A percentile compares a stretch with the other conserved stretches of the same genome.
These are phyloP conservation scores for Allygus modestus DNA, from an alignment of 2,888 invertebrate genomes.

Conservation along the genomic window DNA sequence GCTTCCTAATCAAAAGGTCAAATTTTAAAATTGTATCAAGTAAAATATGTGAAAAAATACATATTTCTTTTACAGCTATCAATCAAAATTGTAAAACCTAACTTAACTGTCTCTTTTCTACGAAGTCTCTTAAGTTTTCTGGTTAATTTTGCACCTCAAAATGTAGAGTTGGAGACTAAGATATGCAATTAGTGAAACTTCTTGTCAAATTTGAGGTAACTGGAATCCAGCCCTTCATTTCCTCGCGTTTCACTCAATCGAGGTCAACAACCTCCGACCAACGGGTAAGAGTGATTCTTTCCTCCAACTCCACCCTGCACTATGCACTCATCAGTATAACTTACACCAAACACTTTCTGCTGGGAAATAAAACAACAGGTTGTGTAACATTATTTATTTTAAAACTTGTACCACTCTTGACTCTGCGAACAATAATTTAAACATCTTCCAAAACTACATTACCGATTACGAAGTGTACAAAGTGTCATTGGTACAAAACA, in stretches of 20 bases:
- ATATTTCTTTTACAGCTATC: too few species aligned
- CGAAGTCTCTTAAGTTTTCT: too few species aligned
- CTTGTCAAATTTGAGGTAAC: not conserved
- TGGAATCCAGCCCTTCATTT: conserved; percentile 28
- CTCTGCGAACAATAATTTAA: conserved; percentile 38
- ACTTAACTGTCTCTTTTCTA: too few species aligned
- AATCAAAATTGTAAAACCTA: too few species aligned
- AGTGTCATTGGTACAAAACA: conserved; percentile 24
- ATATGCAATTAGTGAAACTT: conserved; percentile 8
- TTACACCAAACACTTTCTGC: not conserved
- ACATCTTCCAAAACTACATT: not conserved
- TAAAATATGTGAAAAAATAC: too few species aligned
- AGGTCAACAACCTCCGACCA: not conserved
- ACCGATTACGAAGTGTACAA: not conserved
- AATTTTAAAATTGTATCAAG: too few species aligned
- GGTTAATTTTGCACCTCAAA: not conserved
- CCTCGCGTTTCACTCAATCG: conserved; percentile 5
- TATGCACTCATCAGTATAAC: not conserved
- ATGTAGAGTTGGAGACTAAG: not conserved
- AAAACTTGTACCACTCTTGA: conserved; percentile 38
- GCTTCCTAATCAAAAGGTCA: too few species aligned
- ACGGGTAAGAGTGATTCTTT: not conserved
- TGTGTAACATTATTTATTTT: conserved; percentile 49
- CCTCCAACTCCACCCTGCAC: not conserved
- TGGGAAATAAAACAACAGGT: conserved; percentile 4